phyloP scores from a whole-genome alignment of 2,797 vertebrate species.

The Sebastes itinus region DNA sequence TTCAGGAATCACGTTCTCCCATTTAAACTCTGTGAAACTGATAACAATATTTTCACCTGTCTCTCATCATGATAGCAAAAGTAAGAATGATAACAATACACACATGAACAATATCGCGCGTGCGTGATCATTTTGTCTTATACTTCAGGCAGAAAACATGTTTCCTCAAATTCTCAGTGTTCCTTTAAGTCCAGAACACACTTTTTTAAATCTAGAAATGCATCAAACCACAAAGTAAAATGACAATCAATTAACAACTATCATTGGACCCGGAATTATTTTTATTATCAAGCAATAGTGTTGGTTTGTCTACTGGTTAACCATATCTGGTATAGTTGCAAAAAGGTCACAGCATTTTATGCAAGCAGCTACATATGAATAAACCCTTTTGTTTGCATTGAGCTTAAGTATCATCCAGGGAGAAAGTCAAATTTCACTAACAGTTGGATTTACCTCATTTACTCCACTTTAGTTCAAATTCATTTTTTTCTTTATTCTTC shows the following conservation, averaged over 20 bases:
- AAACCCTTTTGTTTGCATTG: background rate
- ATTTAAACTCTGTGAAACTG: background rate
- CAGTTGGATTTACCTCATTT: constrained; percentile 13
- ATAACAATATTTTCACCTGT: background rate
- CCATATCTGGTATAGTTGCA: background rate
- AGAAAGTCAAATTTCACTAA: background rate
- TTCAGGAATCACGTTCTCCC: background rate
- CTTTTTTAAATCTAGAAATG: background rate
- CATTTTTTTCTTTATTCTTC: constrained; percentile 45
- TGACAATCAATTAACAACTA: too few relatives aligned
- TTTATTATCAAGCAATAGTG: background rate
- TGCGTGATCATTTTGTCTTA: background rate
- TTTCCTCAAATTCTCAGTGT: background rate
- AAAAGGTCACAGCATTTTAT: background rate
- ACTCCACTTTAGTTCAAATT: constrained; percentile 31
- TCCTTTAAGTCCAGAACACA: background rate
- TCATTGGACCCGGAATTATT: background rate
- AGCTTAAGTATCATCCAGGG: background rate
- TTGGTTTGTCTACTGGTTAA: background rate
- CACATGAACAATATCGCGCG: too few relatives aligned
- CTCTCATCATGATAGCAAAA: background rate
- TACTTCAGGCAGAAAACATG: background rate
- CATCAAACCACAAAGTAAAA: background rate
- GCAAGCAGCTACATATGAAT: background rate
- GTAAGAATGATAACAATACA: background rate